Base-by-base conservation (phyloP, 2,113 vertebrate genomes). In the Ahaetulla prasina region DNA sequence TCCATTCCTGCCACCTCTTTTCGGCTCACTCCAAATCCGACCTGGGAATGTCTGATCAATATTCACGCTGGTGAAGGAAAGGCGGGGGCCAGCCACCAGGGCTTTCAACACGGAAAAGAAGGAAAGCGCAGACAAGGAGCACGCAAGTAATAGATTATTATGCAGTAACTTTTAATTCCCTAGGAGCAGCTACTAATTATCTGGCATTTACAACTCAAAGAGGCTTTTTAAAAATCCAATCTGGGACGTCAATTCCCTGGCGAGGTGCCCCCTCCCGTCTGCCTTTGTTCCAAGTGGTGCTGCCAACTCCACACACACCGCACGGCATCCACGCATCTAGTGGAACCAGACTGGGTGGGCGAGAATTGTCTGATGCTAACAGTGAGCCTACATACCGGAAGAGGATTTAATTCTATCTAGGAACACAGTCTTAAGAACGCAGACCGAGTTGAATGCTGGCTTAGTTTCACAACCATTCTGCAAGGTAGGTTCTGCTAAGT, bases 161-260 rank as follows among this genome's bases (percentile, higher is more conserved):
- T 63, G 47, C 85, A 60, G 85, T 12, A 23, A 43, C n/a, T 88
- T 88, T 89, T 55, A 87, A 91, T 93, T 93, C 87, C 60, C 90
- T 52, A 45, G 25, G 23, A 91, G 93, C 92, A 91, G 84, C 90
- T 91, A 84, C 87, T 94, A 93, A 94, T 94, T 94, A 93, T 80
- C 92, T 47, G 7, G 90, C 85, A 45, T 94, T 90, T 88, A 45
- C 87, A 80, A 30, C 90, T 53, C 92, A 94, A 88, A 91, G 92
- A 87, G 84, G 57, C 88, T 88, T 88, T 91, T 90, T 88, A 68
- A 60, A 57, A 74, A 68, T 30, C 39, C 39, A 94, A 89, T n/a
- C 84, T 90, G 53, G 84, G 57, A 60, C 4, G 12, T 85, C 50
- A 35, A 80, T 18, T 74, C 89, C 84, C 50, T 1, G 52, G 84